Base-by-base conservation (phyloP, 1,140 invertebrate species). In the Fopius arisanus region DNA sequence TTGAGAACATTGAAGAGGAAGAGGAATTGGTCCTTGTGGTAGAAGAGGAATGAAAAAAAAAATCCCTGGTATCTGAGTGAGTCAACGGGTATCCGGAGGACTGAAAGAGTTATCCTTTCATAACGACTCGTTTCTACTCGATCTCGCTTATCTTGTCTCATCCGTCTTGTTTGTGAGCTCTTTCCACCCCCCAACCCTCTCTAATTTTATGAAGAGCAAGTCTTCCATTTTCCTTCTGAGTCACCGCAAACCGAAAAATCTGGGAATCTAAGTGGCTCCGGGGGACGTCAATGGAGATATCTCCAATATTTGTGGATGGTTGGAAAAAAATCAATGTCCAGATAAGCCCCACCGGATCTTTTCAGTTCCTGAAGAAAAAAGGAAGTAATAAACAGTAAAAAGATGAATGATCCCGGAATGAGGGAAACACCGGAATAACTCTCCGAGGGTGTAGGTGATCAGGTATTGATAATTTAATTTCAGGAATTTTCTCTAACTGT, bases 51-150 rank as follows among this genome's bases (percentile, higher is more conserved):
- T 59, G 33, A 28, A 29, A 66, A 40, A 2, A 23, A 16, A 68
- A 21, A 21, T 37, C 14, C 16, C 7, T 6, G n/a, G n/a, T 51
- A 26, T 51, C 29, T 37, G 48, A 67, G 48, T 59, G 14, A 72
- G 37, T 28, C n/a, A 23, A 6, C 26, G 48, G n/a, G 69, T 33
- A 37, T n/a, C n/a, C n/a, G 33, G 41, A 67, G 31, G 62, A 68
- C 67, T 54, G 65, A 71, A 70, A 74, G 63, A 73, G 73, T 76
- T 48, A 73, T 70, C 48, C 67, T 72, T 76, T 51, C 59, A 76
- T 76, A 66, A 72, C 65, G 67, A 72, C 41, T 72, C 41, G 70
- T 23, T 65, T 54, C 48, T 51, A 69, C 48, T 65, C 23, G 33
- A n/a, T 59, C 68, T 48, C 66, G 65, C 65, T 75, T 75, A 75